A percentile compares a stretch with the other conserved stretches of the same genome.
phyloP scores from a whole-genome alignment of 2,797 vertebrate genomes.

The Scolopax rusticola region DNA sequence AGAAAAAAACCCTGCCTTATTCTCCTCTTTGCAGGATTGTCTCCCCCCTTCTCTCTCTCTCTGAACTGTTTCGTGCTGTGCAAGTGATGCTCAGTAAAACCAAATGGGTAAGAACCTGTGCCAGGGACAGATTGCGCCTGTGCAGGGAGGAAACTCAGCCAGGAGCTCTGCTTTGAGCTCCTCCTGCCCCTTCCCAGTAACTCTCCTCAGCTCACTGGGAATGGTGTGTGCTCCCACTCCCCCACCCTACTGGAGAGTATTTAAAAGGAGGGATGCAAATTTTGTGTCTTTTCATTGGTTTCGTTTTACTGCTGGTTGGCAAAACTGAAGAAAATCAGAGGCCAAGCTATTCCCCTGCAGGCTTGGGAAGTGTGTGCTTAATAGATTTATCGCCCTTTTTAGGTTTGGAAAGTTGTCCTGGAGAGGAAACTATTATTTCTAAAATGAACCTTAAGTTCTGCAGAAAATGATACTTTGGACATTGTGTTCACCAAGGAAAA shows the following conservation, averaged over 20 bases:
- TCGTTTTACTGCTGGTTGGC: conserved; percentile 27
- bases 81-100: neutral
- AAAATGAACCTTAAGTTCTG: conserved; percentile 6
- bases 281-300: conserved; percentile 18
- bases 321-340: neutral
- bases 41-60: neutral
- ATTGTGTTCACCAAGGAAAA: neutral
- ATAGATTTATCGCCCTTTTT: conserved; percentile 18
- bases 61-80: neutral
- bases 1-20: neutral
- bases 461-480: neutral
- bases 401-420: neutral
- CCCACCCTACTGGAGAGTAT: neutral
- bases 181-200: neutral
- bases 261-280: neutral
- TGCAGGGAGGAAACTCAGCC: neutral
- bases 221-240: neutral
- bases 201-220: neutral
- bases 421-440: conserved; percentile 14
- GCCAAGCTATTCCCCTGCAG: neutral
- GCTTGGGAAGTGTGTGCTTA: conserved; percentile 4
- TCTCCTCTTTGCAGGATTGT: neutral
- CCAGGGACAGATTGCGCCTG: neutral
- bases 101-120: neutral
- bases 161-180: neutral